Conservation (phyloP, 2,113 vertebrate species). For the Sclerurus mexicanus region DNA sequence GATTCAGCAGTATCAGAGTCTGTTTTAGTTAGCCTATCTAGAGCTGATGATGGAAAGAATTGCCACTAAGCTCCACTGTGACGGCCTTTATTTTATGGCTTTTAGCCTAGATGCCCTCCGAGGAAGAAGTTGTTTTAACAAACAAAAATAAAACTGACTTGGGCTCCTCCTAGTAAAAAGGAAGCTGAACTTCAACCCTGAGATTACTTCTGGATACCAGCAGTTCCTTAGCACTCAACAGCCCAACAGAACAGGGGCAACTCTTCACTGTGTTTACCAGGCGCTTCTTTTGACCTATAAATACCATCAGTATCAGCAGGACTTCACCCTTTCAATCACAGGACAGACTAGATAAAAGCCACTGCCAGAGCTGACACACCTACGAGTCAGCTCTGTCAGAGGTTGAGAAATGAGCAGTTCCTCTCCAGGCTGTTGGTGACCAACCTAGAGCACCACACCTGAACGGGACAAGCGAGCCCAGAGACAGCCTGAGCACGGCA, state of each 20-base stretch:
- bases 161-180: background rate
- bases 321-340: background rate
- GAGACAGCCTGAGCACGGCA: background rate
- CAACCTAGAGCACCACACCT: background rate
- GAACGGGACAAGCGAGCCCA: background rate
- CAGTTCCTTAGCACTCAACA: background rate
- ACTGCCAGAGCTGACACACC: background rate
- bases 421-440: background rate
- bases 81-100: background rate
- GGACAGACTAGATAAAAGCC: background rate
- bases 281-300: background rate
- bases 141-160: background rate
- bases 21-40: background rate
- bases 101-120: background rate
- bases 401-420: background rate
- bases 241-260: background rate
- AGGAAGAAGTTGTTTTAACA: background rate
- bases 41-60: background rate
- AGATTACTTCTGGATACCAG: background rate
- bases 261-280: background rate
- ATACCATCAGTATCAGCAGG: rapidly evolving
- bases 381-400: background rate
- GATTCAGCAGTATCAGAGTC: background rate
- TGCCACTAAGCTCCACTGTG: background rate
- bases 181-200: background rate